A percentile compares a stretch with the other conserved stretches of the same genome.
These are phyloP conservation scores for Procambarus virginalis DNA, from an alignment of 1,140 invertebrate genomes.

Conservation along the genomic window DNA sequence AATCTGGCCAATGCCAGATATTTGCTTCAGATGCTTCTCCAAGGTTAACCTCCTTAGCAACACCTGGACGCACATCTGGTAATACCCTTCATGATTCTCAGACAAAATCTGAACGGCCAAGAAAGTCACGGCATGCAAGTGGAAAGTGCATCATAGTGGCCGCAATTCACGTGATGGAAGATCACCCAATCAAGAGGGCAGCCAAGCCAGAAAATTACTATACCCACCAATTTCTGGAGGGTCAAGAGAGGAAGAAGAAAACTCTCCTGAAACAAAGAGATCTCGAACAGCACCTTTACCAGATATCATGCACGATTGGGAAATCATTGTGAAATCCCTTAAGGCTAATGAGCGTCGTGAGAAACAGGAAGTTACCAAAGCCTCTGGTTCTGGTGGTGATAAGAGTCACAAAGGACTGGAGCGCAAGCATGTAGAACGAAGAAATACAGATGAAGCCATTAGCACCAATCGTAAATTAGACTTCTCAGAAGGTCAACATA, in stretches of 20 bases:
- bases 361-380: slow-evolving; percentile 39
- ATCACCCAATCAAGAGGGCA: slow-evolving; percentile 24
- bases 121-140: slow-evolving; percentile 48
- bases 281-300: slow-evolving; percentile 21
- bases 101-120: slow-evolving; percentile 22
- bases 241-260: slow-evolving; percentile 42
- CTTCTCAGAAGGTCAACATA: slow-evolving; percentile 16
- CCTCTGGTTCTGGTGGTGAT: slow-evolving; percentile 10
- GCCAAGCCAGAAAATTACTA: slow-evolving; percentile 21
- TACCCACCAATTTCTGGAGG: slow-evolving; percentile 4
- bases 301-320: slow-evolving; percentile 62
- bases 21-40: slow-evolving; percentile 9
- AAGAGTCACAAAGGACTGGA: slow-evolving; percentile 13
- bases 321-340: slow-evolving; percentile 58
- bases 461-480: slow-evolving; percentile 37
- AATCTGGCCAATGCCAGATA: slow-evolving; percentile 38
- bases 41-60: slow-evolving; percentile 37
- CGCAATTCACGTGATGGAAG: slow-evolving; percentile 30
- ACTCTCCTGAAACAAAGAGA: slow-evolving; percentile 31
- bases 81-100: slow-evolving; percentile 31
- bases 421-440: slow-evolving; percentile 4
- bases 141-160: slow-evolving; percentile 32
- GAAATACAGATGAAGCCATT: slow-evolving; percentile 15
- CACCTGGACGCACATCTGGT: slow-evolving; percentile 35
- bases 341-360: slow-evolving; percentile 57